Base-by-base conservation (phyloP, 2,113 vertebrate species). In the Tympanuchus pallidicinctus region DNA sequence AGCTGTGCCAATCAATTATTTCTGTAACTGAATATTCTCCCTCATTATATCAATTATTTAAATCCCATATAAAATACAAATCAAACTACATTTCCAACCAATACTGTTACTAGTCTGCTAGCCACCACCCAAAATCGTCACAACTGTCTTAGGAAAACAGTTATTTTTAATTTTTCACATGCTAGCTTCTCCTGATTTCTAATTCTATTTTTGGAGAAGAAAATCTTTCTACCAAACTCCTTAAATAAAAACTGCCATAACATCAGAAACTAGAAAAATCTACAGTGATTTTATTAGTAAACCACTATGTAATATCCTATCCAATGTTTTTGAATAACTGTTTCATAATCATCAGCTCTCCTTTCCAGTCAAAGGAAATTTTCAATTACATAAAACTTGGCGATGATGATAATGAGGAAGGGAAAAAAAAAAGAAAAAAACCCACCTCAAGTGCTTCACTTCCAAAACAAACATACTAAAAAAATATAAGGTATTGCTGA, bases 21-120 rank as follows among this genome's bases (percentile, higher is more conserved):
- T 94, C 93, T 93, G 64, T 97, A 98, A 97, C 96, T 97, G 96
- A 98, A 97, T 97, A 98, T 98, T 97, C 97, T 96, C 92, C 93
- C 91, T 97, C 96, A 95, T 98, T 97, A 96, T 85, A 97, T 98
- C 92, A 97, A 97, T 98, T 97, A 98, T 97, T 98, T 97, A 98
- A 97, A 98, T 94, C 93, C 97, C 95, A 97, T 97, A 97, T 94
- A 97, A 98, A 96, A 97, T 96, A 96, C 95, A 96, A 96, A 93
- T 96, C 95, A 95, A 94, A 95, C 97, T 97, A 97, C 85, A 90
- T 96, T 97, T 97, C 97, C 94, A 94, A 97, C 90, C 89, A 96
- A 95, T 65, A 95, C 45, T 70, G 80, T 94, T 94, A 90, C 63
- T 40, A 72, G 82, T 71, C 90, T 18, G 54, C 10, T 17, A 18